phyloP scores from a whole-genome alignment of 2,888 invertebrate genomes.

The Rhamphomyia laevipes region DNA sequence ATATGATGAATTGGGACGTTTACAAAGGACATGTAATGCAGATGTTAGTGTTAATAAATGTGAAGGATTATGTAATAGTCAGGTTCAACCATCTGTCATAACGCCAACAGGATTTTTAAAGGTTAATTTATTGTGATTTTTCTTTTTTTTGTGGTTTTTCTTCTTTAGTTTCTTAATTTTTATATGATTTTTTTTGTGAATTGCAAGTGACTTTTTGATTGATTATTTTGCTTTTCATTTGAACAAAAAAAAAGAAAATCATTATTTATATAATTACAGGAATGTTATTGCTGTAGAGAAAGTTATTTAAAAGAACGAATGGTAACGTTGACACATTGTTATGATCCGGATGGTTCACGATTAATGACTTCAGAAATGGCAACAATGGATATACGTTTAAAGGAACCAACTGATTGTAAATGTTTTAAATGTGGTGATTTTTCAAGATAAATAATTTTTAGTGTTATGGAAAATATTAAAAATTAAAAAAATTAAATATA shows the following conservation, averaged over 20 bases:
- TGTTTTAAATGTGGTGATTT: constrained; percentile 84
- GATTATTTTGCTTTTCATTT: not conserved
- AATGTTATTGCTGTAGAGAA: constrained; percentile 86
- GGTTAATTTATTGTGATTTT: constrained; percentile 21
- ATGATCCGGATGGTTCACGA: constrained; percentile 74
- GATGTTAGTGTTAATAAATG: constrained; percentile 87
- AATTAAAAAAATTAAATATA: not conserved
- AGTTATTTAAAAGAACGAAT: constrained; percentile 70
- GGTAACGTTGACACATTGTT: constrained; percentile 72
- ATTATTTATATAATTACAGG: constrained; percentile 36
- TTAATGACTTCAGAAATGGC: constrained; percentile 56
- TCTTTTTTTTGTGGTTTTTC: too few species aligned
- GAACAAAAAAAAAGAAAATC: not conserved
- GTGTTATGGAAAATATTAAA: not conserved
- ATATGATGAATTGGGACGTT: constrained; percentile 72
- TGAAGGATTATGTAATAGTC: constrained; percentile 84
- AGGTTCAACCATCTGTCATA: constrained; percentile 82
- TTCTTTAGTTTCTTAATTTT: too few species aligned
- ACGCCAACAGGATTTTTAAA: constrained; percentile 82
- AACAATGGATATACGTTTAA: constrained; percentile 68
- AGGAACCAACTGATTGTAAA: constrained; percentile 81
- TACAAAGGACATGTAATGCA: constrained; percentile 77
- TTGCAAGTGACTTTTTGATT: not conserved
- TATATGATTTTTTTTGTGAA: not conserved
- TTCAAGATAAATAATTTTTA: constrained; percentile 46